Percentiles rank a stretch among this genome's conserved stretches.
Conservation (phyloP, 2,797 vertebrate genomes). For the Chromis chromis region DNA sequence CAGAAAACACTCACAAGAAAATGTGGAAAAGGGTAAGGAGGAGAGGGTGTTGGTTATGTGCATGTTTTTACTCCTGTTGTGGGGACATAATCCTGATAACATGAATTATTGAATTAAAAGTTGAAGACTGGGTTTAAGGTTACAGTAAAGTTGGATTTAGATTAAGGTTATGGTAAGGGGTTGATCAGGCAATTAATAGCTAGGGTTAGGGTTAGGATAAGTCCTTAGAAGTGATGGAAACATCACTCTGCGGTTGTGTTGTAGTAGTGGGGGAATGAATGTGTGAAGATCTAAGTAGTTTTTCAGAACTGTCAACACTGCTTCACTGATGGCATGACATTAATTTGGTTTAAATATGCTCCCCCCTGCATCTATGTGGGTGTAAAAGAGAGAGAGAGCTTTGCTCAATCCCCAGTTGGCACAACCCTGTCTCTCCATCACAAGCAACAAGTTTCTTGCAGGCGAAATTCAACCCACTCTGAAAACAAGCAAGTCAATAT, state of each 20-base stretch:
- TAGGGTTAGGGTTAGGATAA: background rate
- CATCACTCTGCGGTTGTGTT: background rate
- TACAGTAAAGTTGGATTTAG: background rate
- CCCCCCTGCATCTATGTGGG: slow-evolving; percentile 32
- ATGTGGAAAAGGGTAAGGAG: slow-evolving; percentile 6
- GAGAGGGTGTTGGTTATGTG: background rate
- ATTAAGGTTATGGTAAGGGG: no score
- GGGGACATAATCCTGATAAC: background rate
- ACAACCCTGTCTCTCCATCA: slow-evolving; percentile 11
- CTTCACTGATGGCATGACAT: slow-evolving; percentile 48
- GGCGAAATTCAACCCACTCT: slow-evolving; percentile 25
- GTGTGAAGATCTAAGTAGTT: slow-evolving; percentile 15
- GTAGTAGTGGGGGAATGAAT: background rate
- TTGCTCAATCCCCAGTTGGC: slow-evolving; percentile 33
- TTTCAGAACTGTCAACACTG: slow-evolving; percentile 41
- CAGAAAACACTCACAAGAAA: slow-evolving; percentile 14
- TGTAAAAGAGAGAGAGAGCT: slow-evolving; percentile 27
- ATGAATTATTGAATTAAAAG: background rate
- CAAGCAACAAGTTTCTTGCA: slow-evolving; percentile 19
- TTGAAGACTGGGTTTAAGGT: background rate
- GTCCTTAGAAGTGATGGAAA: background rate
- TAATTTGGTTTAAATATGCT: slow-evolving; percentile 48
- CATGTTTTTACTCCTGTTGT: background rate
- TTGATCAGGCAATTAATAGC: background rate
- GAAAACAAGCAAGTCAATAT: slow-evolving; percentile 30